These are phyloP conservation scores for Trachelus troglodyta DNA, from an alignment of 2,888 invertebrate genomes.

Conservation along the genomic window DNA sequence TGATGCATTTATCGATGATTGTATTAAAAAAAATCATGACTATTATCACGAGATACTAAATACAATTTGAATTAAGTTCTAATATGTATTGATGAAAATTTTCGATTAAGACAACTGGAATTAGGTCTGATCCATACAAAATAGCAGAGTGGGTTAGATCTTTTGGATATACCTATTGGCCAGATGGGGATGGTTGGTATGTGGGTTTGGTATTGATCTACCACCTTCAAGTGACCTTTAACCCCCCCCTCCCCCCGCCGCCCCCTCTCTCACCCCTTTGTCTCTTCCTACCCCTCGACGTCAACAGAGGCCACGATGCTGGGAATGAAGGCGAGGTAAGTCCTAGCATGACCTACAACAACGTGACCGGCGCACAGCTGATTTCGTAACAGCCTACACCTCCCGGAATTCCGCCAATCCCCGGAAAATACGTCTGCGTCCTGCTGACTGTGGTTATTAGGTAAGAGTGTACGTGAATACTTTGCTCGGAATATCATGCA, in stretches of 20 bases:
- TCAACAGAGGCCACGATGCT: conserved; percentile 12
- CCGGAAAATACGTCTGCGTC: conserved; percentile 29
- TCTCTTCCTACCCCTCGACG: neutral
- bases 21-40: neutral
- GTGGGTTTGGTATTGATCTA: conserved; percentile 54
- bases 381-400: conserved; percentile 45
- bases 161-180: conserved; percentile 28
- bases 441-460: neutral
- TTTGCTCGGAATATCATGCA: neutral
- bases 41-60: neutral
- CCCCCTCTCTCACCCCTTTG: conserved; percentile 18
- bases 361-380: conserved; percentile 54
- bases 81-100: neutral
- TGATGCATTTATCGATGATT: neutral
- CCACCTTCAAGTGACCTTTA: conserved; percentile 52
- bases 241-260: conserved; percentile 31
- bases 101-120: neutral
- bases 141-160: conserved; percentile 5
- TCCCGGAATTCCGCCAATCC: conserved; percentile 37
- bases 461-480: neutral
- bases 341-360: conserved; percentile 55
- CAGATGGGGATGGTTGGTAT: conserved; percentile 43
- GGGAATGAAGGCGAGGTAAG: conserved; percentile 28
- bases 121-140: neutral
- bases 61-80: neutral